Base-by-base conservation (phyloP, 2,888 invertebrate genomes). In the Caradrina kadenii region DNA sequence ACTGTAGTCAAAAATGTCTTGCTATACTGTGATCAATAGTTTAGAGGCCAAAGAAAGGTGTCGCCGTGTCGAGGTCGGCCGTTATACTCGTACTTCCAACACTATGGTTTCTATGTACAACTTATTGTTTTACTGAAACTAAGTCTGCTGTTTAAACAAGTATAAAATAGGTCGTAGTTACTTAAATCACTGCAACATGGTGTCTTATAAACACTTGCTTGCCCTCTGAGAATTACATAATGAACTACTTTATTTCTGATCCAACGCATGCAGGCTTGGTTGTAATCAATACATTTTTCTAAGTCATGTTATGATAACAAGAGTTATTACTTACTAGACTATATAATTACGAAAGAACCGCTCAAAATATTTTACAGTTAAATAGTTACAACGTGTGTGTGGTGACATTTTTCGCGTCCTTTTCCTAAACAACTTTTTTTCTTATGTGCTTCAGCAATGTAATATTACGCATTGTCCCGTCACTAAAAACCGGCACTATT, bases 31-130 rank as follows among this genome's bases (percentile, higher is more conserved):
- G 74, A 84, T 85, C 85, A 77, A 85, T 85, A 85, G 62, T 81
- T 82, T 84, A 75, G 82, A 85, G 85, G 85, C 78, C 84, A 77
- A 81, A 78, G 83, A 73, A 82, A 80, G 77, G 81, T 85, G 82
- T 82, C 73, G 78, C 74, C 75, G 62, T 71, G 73, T 71, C 74
- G 73, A 80, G 77, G 75, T 79, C 72, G 63, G 58, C 58, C 55
- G 58, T 67, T 60, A 59, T 70, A 77, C 69, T 72, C 59, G 60
- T n/a, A n/a, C n/a, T 62, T 68, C 59, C 61, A 70, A 71, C 31
- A 53, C 45, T 68, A 79, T 48, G 63, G 63, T 55, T 77, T 73
- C 58, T 58, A 49, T 69, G 17, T 45, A 45, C 39, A 48, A 67
- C 62, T 63, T 76, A 71, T 70, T 65, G 59, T 76, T 64, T 65